A percentile compares a stretch with the other conserved stretches of the same genome.
Evolutionary conservation across 1,140 invertebrate genomes (phyloP).

Genomic region (Temnothorax curvispinosus): DNA sequence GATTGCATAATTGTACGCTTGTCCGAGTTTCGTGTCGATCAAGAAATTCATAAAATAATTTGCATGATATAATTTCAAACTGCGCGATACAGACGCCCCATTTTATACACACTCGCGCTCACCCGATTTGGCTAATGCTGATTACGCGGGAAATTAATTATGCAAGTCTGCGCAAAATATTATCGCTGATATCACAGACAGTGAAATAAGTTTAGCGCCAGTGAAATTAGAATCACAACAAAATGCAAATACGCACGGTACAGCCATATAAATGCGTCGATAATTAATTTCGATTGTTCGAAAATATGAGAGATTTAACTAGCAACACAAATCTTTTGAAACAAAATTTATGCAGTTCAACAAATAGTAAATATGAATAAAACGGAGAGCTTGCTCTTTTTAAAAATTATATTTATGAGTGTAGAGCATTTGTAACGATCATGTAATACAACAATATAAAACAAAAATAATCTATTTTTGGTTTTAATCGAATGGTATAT

Average conservation of each 20-base stretch:
- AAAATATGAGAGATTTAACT: constrained; percentile 12
- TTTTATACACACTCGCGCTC: constrained; percentile 29
- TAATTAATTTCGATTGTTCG: constrained; percentile 40
- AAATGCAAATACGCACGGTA: constrained; percentile 45
- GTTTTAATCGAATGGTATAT: neutral
- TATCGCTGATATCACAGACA: constrained; percentile 57
- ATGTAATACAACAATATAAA: neutral
- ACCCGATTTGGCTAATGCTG: constrained; percentile 51
- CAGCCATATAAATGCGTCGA: constrained; percentile 23
- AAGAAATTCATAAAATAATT: constrained; percentile 62
- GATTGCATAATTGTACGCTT: constrained; percentile 61
- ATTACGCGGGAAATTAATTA: constrained; percentile 59
- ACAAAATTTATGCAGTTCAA: neutral
- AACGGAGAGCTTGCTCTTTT: neutral
- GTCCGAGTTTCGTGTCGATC: constrained; percentile 54
- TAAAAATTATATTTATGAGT: neutral
- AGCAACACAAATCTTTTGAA: neutral
- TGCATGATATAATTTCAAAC: constrained; percentile 58
- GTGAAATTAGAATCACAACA: constrained; percentile 55
- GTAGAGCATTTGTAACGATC: neutral
- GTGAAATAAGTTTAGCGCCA: constrained; percentile 46
- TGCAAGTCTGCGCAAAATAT: constrained; percentile 53
- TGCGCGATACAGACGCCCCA: constrained; percentile 32
- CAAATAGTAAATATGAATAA: neutral
- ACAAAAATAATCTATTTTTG: neutral